A percentile compares a stretch with the other conserved stretches of the same genome.
Conservation (phyloP, 2,888 invertebrate genomes). For the Volucella zonaria region DNA sequence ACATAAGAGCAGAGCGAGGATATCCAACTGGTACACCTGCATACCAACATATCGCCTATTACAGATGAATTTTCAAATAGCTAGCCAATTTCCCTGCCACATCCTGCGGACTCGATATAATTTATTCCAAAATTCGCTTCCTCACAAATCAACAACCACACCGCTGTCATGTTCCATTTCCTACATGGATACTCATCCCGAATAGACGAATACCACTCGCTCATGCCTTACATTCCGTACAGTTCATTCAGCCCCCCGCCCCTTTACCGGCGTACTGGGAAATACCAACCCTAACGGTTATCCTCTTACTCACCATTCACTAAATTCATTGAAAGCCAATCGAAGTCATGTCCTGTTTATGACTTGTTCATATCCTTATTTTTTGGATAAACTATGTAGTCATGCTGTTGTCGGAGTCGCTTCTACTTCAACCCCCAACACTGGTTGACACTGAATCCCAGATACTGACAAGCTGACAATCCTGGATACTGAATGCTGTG, state of each 20-base stretch:
- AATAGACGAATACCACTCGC: constrained; percentile 42
- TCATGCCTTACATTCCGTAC: constrained; percentile 19
- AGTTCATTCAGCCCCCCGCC: neutral
- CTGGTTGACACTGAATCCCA: no score
- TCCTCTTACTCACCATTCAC: constrained; percentile 50
- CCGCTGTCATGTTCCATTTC: constrained; percentile 71
- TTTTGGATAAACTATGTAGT: constrained; percentile 49
- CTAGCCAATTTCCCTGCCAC: constrained; percentile 61
- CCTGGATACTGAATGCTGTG: constrained; percentile 13
- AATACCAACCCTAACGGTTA: neutral
- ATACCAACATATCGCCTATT: neutral
- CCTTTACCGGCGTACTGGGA: no score
- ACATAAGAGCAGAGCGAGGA: neutral
- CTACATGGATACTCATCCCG: constrained; percentile 47
- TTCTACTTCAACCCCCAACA: neutral
- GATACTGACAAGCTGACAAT: neutral
- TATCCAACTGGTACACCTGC: neutral
- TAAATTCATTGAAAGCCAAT: constrained; percentile 71
- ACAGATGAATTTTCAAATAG: constrained; percentile 43
- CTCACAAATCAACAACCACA: constrained; percentile 72
- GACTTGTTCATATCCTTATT: constrained; percentile 73
- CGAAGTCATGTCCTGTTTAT: constrained; percentile 72
- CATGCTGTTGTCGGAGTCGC: constrained; percentile 35
- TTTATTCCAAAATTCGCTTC: constrained; percentile 73
- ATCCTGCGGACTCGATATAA: constrained; percentile 65